phyloP scores from a whole-genome alignment of 2,113 vertebrate species.

The Odobenus rosmarus region DNA sequence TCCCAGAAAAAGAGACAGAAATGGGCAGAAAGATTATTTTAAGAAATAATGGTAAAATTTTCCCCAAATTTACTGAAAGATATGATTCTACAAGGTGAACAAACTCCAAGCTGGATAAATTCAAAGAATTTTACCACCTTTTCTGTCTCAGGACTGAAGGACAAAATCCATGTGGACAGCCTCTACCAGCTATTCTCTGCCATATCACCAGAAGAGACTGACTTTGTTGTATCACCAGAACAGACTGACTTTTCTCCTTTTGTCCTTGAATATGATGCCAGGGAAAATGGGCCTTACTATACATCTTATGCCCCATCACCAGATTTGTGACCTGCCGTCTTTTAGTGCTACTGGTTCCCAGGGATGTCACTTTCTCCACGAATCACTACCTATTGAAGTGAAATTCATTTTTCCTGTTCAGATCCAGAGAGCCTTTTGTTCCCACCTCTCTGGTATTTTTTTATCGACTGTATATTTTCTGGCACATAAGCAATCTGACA shows the following conservation, averaged over 20 bases:
- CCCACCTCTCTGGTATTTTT: conserved; percentile 89
- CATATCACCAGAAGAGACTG: too few species aligned
- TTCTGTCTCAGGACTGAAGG: too few species aligned
- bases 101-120: background rate
- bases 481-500: conserved; percentile 85
- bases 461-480: conserved; percentile 88
- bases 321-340: conserved; percentile 85
- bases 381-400: conserved; percentile 80
- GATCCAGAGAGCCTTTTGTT: conserved; percentile 87
- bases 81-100: background rate
- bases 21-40: background rate
- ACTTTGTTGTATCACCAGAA: too few species aligned
- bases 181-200: too few species aligned
- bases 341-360: conserved; percentile 75
- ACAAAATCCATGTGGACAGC: too few species aligned
- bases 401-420: conserved; percentile 84
- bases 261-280: too few species aligned
- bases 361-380: conserved; percentile 61
- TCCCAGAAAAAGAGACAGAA: background rate
- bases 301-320: conserved; percentile 86
- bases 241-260: too few species aligned
- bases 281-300: conserved; percentile 89
- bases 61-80: too few species aligned
- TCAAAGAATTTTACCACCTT: background rate
- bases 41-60: background rate